A percentile compares a stretch with the other conserved stretches of the same genome.
phyloP scores from a whole-genome alignment of 2,113 vertebrate species.

The Xenopus borealis region DNA sequence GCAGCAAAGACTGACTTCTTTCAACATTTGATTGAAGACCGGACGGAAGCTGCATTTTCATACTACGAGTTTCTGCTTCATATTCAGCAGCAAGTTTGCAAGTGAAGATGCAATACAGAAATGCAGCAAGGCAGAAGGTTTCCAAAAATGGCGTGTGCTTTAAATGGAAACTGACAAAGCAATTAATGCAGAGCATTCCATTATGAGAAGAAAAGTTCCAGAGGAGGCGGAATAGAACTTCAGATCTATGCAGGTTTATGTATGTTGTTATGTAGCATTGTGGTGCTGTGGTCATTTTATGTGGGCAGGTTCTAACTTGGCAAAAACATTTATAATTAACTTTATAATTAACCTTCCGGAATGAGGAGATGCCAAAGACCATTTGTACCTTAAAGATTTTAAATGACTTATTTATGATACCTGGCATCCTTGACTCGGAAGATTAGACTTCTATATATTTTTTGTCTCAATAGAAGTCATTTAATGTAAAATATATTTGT shows the following conservation, averaged over 20 bases:
- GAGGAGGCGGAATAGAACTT: constrained; percentile 45
- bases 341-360: constrained; percentile 58
- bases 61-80: constrained; percentile 93
- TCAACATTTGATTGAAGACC: constrained; percentile 90
- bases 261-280: constrained; percentile 57
- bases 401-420: constrained; percentile 63
- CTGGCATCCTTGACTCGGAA: constrained; percentile 63
- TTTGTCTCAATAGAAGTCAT: too few relatives aligned
- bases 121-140: constrained; percentile 13
- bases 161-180: background rate
- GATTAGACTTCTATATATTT: too few relatives aligned
- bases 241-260: constrained; percentile 58
- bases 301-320: constrained; percentile 53
- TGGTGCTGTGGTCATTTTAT: constrained; percentile 57
- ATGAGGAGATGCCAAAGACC: constrained; percentile 60
- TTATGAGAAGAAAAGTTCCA: background rate
- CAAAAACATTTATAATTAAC: constrained; percentile 54
- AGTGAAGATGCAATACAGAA: constrained; percentile 63
- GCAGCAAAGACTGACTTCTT: constrained; percentile 81
- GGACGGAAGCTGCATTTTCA: constrained; percentile 84
- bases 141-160: background rate
- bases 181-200: background rate
- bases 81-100: constrained; percentile 87
- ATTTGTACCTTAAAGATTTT: constrained; percentile 69
- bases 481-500: constrained; percentile 78